Evolutionary conservation across 2,113 vertebrate genomes (phyloP), one percentile per base, ranked within the genome.

Genomic region (Eulacestoma nigropectus): DNA sequence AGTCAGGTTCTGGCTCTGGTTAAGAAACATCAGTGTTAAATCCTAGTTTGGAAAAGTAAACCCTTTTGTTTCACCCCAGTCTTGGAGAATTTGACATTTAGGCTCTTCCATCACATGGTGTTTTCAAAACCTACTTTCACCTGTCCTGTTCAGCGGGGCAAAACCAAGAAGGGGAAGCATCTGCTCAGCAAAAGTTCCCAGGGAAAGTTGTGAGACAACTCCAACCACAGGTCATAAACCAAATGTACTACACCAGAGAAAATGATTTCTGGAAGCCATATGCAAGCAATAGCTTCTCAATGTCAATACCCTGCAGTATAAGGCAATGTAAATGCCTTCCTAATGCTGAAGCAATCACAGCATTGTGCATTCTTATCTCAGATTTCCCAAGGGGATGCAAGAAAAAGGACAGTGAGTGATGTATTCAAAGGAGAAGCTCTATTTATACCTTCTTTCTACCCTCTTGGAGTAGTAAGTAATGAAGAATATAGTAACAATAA

Each of bases 401-500:
- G 60, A 70, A 55, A 87, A 87, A 75, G 15, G 41, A 56, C 39
- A 69, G 33, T 17, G 23, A 78, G 32, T 18, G 20, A 69, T 35
- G n/a, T 13, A 76, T 75, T 57, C 46, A 80, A 62, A 68, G 15
- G 3, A 92, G 62, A 90, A 95, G 57, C 55, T 87, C 86, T 98
- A 98, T 87, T 98, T 98, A 88, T 98, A 98, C 77, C 96, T 89
- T 92, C 93, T 97, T 92, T 96, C 91, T 60, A 74, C 67, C 80
- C 93, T 99, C 97, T 94, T 99, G 46, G 97, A 98, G 90, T 99
- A 99, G 96, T 99, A 99, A 92, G 98, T 97, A 65, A 99, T 98
- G 37, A 99, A 96, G 79, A 98, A 97, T 90, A 99, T 87, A 37
- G 98, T 98, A 95, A 98, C 92, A 47, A 99, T 97, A 94, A 99